Evolutionary conservation across 2,113 vertebrate genomes (phyloP).

Genomic region (Tapirus terrestris): DNA sequence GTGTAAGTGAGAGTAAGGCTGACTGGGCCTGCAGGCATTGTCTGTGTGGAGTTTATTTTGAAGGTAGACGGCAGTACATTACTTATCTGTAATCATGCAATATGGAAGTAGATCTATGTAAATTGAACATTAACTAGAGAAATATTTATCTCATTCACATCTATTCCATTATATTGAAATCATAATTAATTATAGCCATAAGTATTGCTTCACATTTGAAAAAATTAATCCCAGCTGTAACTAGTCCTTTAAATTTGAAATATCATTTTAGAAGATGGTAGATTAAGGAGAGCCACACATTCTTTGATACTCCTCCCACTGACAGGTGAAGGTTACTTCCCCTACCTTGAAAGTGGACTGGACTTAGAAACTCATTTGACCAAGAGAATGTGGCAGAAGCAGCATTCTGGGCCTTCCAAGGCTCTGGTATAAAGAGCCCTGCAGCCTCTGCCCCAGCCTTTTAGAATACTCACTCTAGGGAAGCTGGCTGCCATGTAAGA

Average conservation of each 20-base stretch:
- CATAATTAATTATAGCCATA: neutral
- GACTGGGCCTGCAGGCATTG: neutral
- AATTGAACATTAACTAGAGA: neutral
- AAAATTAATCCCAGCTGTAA: neutral
- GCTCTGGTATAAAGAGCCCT: neutral
- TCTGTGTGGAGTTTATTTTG: neutral
- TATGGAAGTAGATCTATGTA: neutral
- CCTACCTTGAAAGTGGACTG: neutral
- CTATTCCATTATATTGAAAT: neutral
- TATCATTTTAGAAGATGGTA: neutral
- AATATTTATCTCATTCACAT: neutral
- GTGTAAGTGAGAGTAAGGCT: neutral
- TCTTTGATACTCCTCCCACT: neutral
- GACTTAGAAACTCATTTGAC: neutral
- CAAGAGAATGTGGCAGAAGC: neutral
- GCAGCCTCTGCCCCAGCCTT: neutral
- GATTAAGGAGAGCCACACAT: neutral
- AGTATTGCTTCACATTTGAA: neutral
- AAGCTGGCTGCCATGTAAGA: neutral
- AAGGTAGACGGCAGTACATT: neutral
- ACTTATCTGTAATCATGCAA: neutral
- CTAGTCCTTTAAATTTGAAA: slow-evolving; percentile 15
- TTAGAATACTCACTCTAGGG: neutral
- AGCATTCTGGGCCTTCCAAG: neutral
- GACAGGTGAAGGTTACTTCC: neutral